Base-by-base conservation (phyloP, 1,140 invertebrate genomes). In the Pseudomyrmex dendroicus region DNA sequence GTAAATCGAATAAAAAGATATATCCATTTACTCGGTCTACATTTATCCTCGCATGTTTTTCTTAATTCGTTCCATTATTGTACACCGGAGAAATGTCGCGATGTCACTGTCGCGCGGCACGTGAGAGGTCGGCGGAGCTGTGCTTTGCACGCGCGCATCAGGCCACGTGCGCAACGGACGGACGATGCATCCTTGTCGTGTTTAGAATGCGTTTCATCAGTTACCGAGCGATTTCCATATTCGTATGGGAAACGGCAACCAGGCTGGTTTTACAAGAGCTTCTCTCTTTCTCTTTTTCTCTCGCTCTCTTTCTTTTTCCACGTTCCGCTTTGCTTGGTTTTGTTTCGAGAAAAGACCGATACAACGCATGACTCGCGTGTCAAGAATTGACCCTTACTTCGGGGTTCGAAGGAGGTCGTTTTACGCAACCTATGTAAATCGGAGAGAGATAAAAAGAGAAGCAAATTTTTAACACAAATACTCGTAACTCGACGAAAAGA, bases 181-280 rank as follows among this genome's bases (percentile, higher is more conserved):
- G 5, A 35, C 35, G 35, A 78, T 78, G 64, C 64, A 80, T 80
- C 76, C 66, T 80, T 80, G 76, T 72, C 66, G 76, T 66, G 76
- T 72, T 80, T 80, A 80, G 76, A 72, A 80, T 80, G 76, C 76
- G 54, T 80, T 80, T 70, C 56, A 80, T 80, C 54, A 54, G 76
- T 80, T 80, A 80, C 66, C 54, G 20, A 4, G 76, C 66, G 66
- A 80, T 80, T 80, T 80, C 66, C 76, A 80, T 80, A 80, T 80
- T 59, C 66, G 66, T 80, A 80, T 80, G 54, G 76, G 76, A 80
- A 80, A 80, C 64, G 15, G 7, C 44, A 54, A 80, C 44, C 54
- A 48, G 61, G 76, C 76, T 72, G 76, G 76, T 72, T 80, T 59
- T 72, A 50, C 76, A 54, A 80, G 76, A 80, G 76, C 12, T 46